Base-by-base conservation (phyloP, 2,888 invertebrate genomes). In the Leptura quadrifasciata region DNA sequence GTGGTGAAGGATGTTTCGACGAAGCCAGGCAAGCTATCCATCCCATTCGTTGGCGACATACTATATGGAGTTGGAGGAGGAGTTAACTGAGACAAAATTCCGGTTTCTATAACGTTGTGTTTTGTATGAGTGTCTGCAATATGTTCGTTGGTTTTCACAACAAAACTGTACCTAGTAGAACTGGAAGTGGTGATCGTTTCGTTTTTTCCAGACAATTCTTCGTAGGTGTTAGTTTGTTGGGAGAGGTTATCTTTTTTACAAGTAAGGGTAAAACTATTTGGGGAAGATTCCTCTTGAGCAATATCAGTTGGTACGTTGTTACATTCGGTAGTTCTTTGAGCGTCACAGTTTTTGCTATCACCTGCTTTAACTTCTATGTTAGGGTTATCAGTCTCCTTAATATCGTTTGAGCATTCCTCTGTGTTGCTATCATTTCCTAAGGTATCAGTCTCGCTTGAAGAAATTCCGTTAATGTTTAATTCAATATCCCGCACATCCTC, bases 11-110 rank as follows among this genome's bases (percentile, higher is more conserved):
- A 18, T 0, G 58, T 39, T 58, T 35, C 69, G 1, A 54, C 57
- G 35, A 60, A 39, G 58, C 58, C 20, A 58, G 69, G 35, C 69
- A 69, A 39, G 35, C 17, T 10, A n/a, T 27, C 12, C 1, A 71
- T 60, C 17, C 18, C 70, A 35, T 79, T 81, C 68, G 85, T 84
- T n/a, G 85, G 82, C 10, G 84, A 85, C 71, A 76, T 72, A 68
- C 81, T 81, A 71, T 87, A 86, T 6, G 87, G 89, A 54, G 88
- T 88, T 2, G 87, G 87, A 35, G 88, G 88, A 31, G 88, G 88
- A 1, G 88, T 88, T 15, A 87, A 71, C 79, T 88, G 86, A 4
- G 83, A 81, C 5, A 83, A 80, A 2, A 77, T 61, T n/a, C 71
- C 76, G 24, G 60, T 72, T 9, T 74, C 64, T 60, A 76, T 20